Conservation (phyloP, 1,140 invertebrate species). For the Drosophila rhopaloa region DNA sequence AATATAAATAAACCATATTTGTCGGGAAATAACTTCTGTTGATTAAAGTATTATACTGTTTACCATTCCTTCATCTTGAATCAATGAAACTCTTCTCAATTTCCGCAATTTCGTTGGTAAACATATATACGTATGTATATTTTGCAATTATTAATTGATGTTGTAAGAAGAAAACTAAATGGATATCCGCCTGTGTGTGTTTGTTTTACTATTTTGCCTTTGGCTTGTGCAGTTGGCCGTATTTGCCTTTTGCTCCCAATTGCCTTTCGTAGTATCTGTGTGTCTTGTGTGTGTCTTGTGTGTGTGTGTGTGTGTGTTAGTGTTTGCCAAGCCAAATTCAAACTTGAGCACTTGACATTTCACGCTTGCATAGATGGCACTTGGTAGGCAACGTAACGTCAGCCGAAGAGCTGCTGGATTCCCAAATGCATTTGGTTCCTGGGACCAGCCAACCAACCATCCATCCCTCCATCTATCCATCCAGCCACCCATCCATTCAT, state of each 20-base stretch:
- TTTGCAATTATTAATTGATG: conserved; percentile 75
- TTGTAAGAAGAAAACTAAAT: conserved; percentile 40
- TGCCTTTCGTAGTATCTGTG: conserved; percentile 13
- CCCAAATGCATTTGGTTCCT: conserved; percentile 40
- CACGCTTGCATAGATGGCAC: conserved; percentile 67
- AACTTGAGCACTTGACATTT: conserved; percentile 79
- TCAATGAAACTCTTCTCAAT: conserved; percentile 5
- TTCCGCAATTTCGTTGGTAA: conserved; percentile 22
- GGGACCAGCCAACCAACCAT: too few relatives aligned
- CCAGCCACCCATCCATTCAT: not conserved
- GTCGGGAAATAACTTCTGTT: conserved; percentile 24
- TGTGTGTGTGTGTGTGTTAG: conserved; percentile 4
- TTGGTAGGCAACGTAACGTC: conserved; percentile 44
- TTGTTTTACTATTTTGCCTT: conserved; percentile 25
- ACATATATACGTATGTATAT: conserved; percentile 13
- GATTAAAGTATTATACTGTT: conserved; percentile 34
- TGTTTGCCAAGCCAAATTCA: conserved; percentile 67
- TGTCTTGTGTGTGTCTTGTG: not conserved
- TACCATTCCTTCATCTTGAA: conserved; percentile 9
- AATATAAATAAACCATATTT: not conserved
- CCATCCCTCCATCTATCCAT: too few relatives aligned
- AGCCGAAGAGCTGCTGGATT: conserved; percentile 23
- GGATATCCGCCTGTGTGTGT: conserved; percentile 26
- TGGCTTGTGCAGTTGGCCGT: conserved; percentile 40
- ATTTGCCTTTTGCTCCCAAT: conserved; percentile 46